Percentiles rank a stretch among this genome's conserved stretches.
phyloP scores from a whole-genome alignment of 2,797 vertebrate genomes.

The Furcifer pardalis region DNA sequence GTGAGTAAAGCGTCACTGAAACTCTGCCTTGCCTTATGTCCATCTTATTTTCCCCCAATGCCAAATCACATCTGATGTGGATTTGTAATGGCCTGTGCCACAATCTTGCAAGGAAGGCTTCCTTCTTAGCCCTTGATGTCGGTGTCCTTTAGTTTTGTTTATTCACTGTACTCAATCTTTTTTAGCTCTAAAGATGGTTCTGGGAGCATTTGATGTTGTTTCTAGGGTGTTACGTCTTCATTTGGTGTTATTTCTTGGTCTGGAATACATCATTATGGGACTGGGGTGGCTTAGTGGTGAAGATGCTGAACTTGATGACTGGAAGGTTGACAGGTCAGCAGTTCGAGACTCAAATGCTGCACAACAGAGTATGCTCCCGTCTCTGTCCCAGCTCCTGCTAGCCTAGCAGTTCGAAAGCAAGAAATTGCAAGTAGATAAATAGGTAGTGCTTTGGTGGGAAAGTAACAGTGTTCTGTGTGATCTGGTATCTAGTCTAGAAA shows the following conservation, averaged over 20 bases:
- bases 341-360: no score
- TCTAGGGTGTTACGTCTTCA: neutral
- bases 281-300: no score
- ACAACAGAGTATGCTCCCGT: no score
- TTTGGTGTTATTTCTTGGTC: neutral
- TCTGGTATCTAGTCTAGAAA: no score
- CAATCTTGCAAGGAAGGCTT: neutral
- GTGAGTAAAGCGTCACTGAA: neutral
- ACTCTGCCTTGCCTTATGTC: neutral
- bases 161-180: neutral
- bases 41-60: neutral
- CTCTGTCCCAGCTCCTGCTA: no score
- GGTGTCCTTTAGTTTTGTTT: no score
- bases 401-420: no score
- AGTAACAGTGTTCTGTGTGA: no score
- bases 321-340: no score
- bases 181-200: neutral
- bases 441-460: no score
- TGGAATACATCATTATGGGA: neutral
- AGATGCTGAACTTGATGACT: no score
- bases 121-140: neutral
- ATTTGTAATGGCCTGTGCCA: conserved; percentile 19
- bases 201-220: neutral
- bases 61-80: neutral
- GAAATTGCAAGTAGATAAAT: no score